These are phyloP conservation scores for Melanotaenia parkinsoni DNA, from an alignment of 2,797 vertebrate species.

Conservation along the genomic window DNA sequence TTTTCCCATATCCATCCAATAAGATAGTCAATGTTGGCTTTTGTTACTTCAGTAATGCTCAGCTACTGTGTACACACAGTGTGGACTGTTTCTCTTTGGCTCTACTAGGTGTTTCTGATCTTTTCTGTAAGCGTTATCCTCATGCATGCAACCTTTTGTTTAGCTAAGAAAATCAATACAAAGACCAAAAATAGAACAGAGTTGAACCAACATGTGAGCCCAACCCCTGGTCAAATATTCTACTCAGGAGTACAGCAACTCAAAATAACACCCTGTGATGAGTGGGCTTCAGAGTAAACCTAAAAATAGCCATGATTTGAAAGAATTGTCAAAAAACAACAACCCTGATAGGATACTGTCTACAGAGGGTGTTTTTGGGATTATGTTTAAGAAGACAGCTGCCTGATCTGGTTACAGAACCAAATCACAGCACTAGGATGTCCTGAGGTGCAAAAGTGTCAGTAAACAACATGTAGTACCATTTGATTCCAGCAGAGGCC, in stretches of 20 bases:
- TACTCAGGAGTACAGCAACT: slow-evolving; percentile 12
- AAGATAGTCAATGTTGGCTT: slow-evolving; percentile 36
- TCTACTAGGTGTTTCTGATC: slow-evolving; percentile 33
- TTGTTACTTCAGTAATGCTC: slow-evolving; percentile 19
- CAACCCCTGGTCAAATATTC: slow-evolving; percentile 30
- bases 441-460: slow-evolving; percentile 33
- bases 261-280: slow-evolving; percentile 17
- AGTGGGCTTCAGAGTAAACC: background rate
- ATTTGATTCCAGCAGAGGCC: slow-evolving; percentile 73
- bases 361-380: slow-evolving; percentile 5
- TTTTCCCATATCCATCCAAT: slow-evolving; percentile 31
- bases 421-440: slow-evolving; percentile 36
- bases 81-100: slow-evolving; percentile 16
- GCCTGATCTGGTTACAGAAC: slow-evolving; percentile 25
- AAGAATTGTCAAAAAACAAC: background rate
- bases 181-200: slow-evolving; percentile 60
- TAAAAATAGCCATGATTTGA: background rate
- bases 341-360: background rate
- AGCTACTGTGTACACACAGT: background rate
- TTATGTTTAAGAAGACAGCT: slow-evolving; percentile 25
- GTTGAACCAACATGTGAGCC: slow-evolving; percentile 35
- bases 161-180: slow-evolving; percentile 58
- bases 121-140: slow-evolving; percentile 43
- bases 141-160: slow-evolving; percentile 24
- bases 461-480: slow-evolving; percentile 82